These are phyloP conservation scores for Tenthredo amoena DNA, from an alignment of 2,888 invertebrate species.

Conservation along the genomic window DNA sequence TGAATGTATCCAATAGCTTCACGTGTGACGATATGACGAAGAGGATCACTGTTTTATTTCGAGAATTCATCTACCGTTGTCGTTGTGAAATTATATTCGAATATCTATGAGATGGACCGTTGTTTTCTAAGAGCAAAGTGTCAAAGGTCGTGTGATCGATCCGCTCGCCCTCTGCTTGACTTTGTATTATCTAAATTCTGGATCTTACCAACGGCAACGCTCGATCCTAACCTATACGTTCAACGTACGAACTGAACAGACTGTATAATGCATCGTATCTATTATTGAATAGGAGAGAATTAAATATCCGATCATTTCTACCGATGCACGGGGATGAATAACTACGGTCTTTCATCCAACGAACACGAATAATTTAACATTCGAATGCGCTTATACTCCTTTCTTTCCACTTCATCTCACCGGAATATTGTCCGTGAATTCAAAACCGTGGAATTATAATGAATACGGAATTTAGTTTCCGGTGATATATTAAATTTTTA, in stretches of 20 bases:
- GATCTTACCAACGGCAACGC: not conserved
- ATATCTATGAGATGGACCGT: conserved; percentile 6
- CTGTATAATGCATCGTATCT: conserved; percentile 23
- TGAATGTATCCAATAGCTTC: not conserved
- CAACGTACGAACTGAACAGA: not conserved
- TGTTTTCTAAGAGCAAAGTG: conserved; percentile 22
- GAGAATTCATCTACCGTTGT: not conserved
- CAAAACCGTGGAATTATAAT: too few species aligned
- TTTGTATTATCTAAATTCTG: conserved; percentile 25
- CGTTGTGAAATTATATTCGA: not conserved
- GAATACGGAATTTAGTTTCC: too few species aligned
- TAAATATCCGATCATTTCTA: not conserved
- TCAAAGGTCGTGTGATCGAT: conserved; percentile 28
- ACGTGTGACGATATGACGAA: not conserved
- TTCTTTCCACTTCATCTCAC: not conserved
- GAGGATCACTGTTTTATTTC: not conserved
- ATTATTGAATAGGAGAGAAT: not conserved
- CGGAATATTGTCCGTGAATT: too few species aligned
- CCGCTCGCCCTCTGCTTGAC: not conserved
- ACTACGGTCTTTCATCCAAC: not conserved
- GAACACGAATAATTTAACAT: not conserved
- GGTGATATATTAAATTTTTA: too few species aligned
- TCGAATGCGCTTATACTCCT: not conserved
- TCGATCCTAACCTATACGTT: not conserved
- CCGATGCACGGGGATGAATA: not conserved